Evolutionary conservation across 2,113 vertebrate species (phyloP), one percentile per base, ranked within the genome.

Genomic region (Eolophus roseicapilla): DNA sequence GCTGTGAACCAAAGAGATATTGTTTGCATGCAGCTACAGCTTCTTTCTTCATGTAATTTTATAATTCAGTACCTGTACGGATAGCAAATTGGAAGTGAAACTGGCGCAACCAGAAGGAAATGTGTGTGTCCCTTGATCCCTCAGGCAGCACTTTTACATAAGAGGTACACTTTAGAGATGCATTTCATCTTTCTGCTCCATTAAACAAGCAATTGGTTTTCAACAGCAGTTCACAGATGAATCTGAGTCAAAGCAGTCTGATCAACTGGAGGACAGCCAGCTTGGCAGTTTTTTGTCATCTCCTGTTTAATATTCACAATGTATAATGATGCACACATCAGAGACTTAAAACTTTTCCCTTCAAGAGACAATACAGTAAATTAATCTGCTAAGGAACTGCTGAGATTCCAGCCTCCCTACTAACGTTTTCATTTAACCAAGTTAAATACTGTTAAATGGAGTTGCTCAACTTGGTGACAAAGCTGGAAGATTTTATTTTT

Each of bases 201-300:
- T 95, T 97, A 95, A 97, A 92, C 88, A 82, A 89, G 92, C 94
- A 97, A 90, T 94, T 78, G 79, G 90, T 93, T 97, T 97, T 96
- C 88, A 93, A 60, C 84, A 47, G 59, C 35, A 71, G 50, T 87
- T 93, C 35, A 3, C n/a, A 65, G 55, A 77, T 76, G 37, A 94
- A 75, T 64, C 33, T 64, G 86, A 92, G 78, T 85, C 85, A 78
- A 92, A 84, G 76, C 60, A 69, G 57, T 39, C 77, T 92, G 69
- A 96, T 97, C 95, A 96, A 74, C 82, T 94, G 92, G 94, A 96
- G 86, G 86, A 91, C 46, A 73, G 94, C 92, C 95, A 96, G 35
- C 53, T 71, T 86, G 80, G 85, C 89, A 80, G 69, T 46, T 88
- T 78, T 94, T 73, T 90, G 71, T 85, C 75, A 60, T 95, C 76